Percentiles rank a stretch among this genome's conserved stretches.
phyloP scores from a whole-genome alignment of 2,113 vertebrate genomes.

The Epinephelus lanceolatus region DNA sequence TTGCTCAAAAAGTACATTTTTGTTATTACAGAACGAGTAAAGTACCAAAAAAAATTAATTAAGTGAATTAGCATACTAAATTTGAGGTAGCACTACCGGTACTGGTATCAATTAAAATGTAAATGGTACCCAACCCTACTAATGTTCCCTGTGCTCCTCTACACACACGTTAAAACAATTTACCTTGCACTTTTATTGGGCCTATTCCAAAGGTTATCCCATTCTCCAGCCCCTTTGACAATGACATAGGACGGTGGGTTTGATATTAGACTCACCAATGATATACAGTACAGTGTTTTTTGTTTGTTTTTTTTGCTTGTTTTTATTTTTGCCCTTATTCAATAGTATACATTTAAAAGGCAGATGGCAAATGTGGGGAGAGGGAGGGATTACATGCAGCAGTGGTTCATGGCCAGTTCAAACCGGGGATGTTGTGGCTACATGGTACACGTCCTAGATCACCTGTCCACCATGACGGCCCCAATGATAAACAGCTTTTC shows the following conservation, averaged over 20 bases:
- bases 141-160: not conserved
- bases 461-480: not conserved
- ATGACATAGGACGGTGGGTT: too few species aligned
- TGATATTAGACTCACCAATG: not conserved
- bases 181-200: not conserved
- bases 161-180: not conserved
- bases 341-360: not conserved
- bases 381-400: not conserved
- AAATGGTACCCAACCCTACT: too few species aligned
- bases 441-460: not conserved
- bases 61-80: too few species aligned
- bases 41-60: too few species aligned
- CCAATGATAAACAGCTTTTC: constrained; percentile 9
- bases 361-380: not conserved
- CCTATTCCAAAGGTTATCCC: not conserved
- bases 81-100: too few species aligned
- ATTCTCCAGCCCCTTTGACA: not conserved
- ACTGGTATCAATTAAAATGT: too few species aligned
- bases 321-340: not conserved
- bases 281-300: not conserved
- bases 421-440: not conserved
- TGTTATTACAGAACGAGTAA: too few species aligned
- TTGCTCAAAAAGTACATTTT: too few species aligned
- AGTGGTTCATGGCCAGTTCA: not conserved
- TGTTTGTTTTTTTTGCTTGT: not conserved